Evolutionary conservation across 2,113 vertebrate genomes (phyloP), one percentile per base, ranked within the genome.

Genomic region (Alosa alosa): DNA sequence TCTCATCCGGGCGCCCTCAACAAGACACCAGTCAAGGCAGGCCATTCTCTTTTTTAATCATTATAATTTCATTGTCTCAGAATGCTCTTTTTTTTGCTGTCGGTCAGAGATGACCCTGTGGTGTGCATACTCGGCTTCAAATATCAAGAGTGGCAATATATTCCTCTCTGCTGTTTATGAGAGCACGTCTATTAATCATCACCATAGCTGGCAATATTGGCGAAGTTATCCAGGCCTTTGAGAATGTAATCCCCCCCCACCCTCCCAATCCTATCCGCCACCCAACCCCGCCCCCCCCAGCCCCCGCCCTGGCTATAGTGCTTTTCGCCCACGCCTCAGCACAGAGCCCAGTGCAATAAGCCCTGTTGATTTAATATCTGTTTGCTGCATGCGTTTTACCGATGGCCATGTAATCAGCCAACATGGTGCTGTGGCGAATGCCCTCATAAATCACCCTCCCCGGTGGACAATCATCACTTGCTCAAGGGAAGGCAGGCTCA

Each of bases 301-400:
- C 17, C 88, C 86, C 31, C 89, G 20, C 88, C 86, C 31, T 90
- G 90, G 90, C 91, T 90, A 90, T 91, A 44, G 52, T 83, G 83
- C 25, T 83, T 88, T 88, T 91, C 83, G 82, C 90, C 91, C 86
- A 75, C 25, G n/a, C 0, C 57, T 13, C 86, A 85, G 47, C 52
- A 46, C 88, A 8, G 83, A 84, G 90, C 89, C 90, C 90, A 60
- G 85, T 78, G 89, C 90, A 93, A 92, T 93, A 92, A 92, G 89
- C 90, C 85, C 84, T 72, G 84, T 87, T 94, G 93, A 94, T 95
- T 93, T 93, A 94, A 95, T 93, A 90, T 93, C 87, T 52, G 87
- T 93, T 91, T 90, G 91, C 90, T 41, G 78, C 92, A 89, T 92
- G 92, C 90, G 91, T 92, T 68, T 93, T 92, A 86, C 86, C 82